Evolutionary conservation across 1,140 invertebrate genomes (phyloP), one percentile per base, ranked within the genome.

Genomic region (Campoletis sonorensis): DNA sequence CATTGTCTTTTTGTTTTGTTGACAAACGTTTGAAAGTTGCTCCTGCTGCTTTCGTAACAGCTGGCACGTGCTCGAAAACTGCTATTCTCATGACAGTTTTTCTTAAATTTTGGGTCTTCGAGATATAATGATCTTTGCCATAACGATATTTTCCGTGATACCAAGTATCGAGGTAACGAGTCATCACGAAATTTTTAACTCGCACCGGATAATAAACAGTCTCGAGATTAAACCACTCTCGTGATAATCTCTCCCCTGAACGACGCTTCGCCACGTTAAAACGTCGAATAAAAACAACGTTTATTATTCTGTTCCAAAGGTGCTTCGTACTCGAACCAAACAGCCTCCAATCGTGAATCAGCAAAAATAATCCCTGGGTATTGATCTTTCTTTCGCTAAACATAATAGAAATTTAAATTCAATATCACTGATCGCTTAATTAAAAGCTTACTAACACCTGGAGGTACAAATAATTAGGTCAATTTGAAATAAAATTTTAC

Each of bases 281-380:
- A 84, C 93, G 91, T 70, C 93, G 92, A 23, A 97, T 91, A 79
- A 97, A 97, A n/a, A 97, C 87, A 0, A 95, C 94, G 84, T 96
- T 95, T 2, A 96, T 93, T 27, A 96, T 95, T 82, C 95, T 93
- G 61, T 95, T 96, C 96, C 96, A 97, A 11, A 97, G 84, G 84
- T 96, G 95, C 84, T 94, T 93, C 81, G 95, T 90, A n/a, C 95
- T 92, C 71, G 93, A 90, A 23, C 91, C 88, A 79, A 96, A 95
- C 0, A 97, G 88, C 45, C 95, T 91, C 54, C 92, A 88, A 87
- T 97, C 96, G 82, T 96, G 92, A 0, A 96, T 88, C 37, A 96
- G 88, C 40, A 97, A 89, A 83, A 94, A 97, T 82, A 94, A 95
- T 11, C 94, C 94, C 88, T 94, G 93, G 0, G 95, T 95, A 84